phyloP scores from a whole-genome alignment of 2,888 invertebrate genomes.

The Encarsia formosa region DNA sequence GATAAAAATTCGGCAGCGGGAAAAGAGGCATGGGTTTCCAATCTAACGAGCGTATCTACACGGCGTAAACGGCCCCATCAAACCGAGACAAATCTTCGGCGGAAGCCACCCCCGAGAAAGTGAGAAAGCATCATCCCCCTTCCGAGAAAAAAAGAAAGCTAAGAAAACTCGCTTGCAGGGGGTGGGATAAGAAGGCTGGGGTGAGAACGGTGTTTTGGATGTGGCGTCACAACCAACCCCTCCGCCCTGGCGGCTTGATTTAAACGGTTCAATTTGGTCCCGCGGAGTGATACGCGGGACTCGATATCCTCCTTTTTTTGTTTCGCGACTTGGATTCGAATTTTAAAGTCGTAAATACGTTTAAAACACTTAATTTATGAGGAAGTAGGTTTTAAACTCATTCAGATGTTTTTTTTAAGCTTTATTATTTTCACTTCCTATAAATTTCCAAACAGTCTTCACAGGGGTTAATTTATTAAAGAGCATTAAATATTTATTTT shows the following conservation, averaged over 20 bases:
- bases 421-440: background rate
- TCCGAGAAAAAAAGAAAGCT: constrained; percentile 5
- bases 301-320: background rate
- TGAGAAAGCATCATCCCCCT: constrained; percentile 5
- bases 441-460: background rate
- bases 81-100: constrained; percentile 45
- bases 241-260: constrained; percentile 18
- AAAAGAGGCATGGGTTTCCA: constrained; percentile 32
- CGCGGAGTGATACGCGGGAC: background rate
- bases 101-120: constrained; percentile 27
- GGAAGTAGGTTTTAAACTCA: background rate
- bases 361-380: background rate
- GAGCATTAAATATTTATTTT: background rate
- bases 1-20: background rate
- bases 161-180: no score
- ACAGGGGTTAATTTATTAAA: background rate
- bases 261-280: constrained; percentile 28
- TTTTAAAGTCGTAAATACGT: background rate
- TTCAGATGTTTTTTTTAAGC: background rate
- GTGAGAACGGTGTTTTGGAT: background rate
- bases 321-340: constrained; percentile 14
- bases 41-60: constrained; percentile 48
- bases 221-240: constrained; percentile 4
- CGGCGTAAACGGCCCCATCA: constrained; percentile 46
- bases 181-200: background rate